Conservation (phyloP, 2,797 vertebrate genomes). For the Anas bernieri region DNA sequence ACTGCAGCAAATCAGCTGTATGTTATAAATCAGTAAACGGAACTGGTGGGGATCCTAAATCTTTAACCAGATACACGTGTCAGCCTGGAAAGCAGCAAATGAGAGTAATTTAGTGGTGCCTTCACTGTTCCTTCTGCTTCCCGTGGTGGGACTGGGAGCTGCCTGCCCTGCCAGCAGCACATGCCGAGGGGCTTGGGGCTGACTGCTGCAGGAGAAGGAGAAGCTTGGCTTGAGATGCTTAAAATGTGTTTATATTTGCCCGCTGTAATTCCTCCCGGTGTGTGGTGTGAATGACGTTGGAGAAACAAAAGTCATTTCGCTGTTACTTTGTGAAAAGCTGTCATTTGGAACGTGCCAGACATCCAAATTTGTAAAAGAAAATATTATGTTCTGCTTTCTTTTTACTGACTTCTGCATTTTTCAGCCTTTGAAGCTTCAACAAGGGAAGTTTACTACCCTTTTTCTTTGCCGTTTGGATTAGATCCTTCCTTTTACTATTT, state of each 20-base stretch:
- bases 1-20: background rate
- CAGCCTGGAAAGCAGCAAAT: background rate
- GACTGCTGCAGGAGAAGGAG: background rate
- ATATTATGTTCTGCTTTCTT: background rate
- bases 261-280: background rate
- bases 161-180: background rate
- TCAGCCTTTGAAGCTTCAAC: background rate
- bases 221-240: background rate
- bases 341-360: background rate
- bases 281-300: background rate
- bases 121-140: background rate
- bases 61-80: constrained; percentile 32
- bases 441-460: background rate
- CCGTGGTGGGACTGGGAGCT: background rate
- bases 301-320: background rate
- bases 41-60: constrained; percentile 9
- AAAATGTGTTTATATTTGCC: background rate
- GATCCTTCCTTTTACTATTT: background rate
- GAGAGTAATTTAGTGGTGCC: background rate
- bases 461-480: background rate
- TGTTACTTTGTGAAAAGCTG: background rate
- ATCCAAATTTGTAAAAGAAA: background rate
- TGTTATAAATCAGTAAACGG: constrained; percentile 33
- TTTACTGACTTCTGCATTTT: background rate
- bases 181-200: fast-evolving